Conservation (phyloP, 2,888 invertebrate species). For the Netelia virgata region DNA sequence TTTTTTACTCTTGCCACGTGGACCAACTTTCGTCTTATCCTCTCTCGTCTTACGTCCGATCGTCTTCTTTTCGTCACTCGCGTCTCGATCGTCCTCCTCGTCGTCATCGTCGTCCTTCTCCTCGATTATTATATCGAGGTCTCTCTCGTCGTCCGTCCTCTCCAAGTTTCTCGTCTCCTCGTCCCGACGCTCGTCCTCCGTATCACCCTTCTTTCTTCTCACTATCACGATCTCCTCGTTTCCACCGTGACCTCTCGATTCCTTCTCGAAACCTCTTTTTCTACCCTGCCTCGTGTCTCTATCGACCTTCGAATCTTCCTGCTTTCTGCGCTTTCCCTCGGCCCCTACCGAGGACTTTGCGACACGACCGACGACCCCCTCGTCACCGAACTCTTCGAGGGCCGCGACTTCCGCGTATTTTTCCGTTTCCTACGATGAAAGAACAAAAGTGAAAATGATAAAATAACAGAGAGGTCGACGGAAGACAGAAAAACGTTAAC, state of each 20-base stretch:
- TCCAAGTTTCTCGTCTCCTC: conserved; percentile 30
- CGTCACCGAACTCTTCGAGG: conserved; percentile 50
- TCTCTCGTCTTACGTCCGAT: conserved; percentile 47
- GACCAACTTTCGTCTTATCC: conserved; percentile 49
- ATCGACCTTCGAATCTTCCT: conserved; percentile 63
- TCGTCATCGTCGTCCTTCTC: conserved; percentile 45
- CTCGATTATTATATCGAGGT: conserved; percentile 36
- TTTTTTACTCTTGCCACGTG: conserved; percentile 41
- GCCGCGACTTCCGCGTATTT: conserved; percentile 73
- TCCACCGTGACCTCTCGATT: conserved; percentile 42
- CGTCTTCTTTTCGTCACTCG: conserved; percentile 50
- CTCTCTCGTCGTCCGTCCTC: conserved; percentile 43
- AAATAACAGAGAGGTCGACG: too few relatives aligned
- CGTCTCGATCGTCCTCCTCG: too few relatives aligned
- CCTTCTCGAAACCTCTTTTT: conserved; percentile 49
- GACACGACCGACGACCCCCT: conserved; percentile 20
- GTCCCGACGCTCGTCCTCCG: conserved; percentile 7
- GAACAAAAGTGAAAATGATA: background rate
- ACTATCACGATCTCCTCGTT: conserved; percentile 72
- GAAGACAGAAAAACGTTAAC: background rate
- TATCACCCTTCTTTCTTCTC: conserved; percentile 64
- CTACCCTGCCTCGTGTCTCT: conserved; percentile 55
- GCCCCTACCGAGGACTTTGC: conserved; percentile 41
- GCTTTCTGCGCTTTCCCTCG: conserved; percentile 58
- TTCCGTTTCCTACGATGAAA: conserved; percentile 75